Base-by-base conservation (phyloP, 2,888 invertebrate species). In the Merodon equestris region DNA sequence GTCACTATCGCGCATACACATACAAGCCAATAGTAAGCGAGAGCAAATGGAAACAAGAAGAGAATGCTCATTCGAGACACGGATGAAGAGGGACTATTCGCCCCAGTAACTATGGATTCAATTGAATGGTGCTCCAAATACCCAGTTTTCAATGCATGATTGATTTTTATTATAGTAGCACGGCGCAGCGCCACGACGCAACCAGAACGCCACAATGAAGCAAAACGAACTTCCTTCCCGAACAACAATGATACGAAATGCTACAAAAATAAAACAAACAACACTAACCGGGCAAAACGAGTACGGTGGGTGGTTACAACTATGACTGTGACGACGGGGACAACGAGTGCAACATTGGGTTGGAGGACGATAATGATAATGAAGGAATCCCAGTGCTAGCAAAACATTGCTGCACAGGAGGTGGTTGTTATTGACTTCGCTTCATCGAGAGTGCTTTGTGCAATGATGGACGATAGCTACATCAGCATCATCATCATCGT, bases 111-210 rank as follows among this genome's bases (percentile, higher is more conserved):
- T 73, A 53, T 27, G 19, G 67, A 68, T 77, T 73, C 27, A 27
- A 77, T 77, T 77, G 77, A 77, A 77, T 73, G 57, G 51, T 68
- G 63, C 53, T 63, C 73, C 58, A 73, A 67, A 73, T 73, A 77
- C 73, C 73, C 67, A 73, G 47, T 63, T 73, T 40, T 67, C 61
- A 63, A 77, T 73, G 73, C 73, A 63, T 77, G 73, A 77, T 73
- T 77, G 67, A 77, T 73, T 73, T 72, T 77, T 73, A 73, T 77
- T 73, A 73, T 53, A 73, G 61, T 14, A 63, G 47, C 50, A 53
- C 18, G 40, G 61, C 61, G 47, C n/a, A 9, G 42, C 42, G 19
- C 18, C 18, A n/a, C 40, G 27, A 45, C 1, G 19, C 44, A 9
- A 47, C 19, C 48, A 27, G 18, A 17, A 17, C 7, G 7, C 3